Base-by-base conservation (phyloP, 2,113 vertebrate genomes). In the Psilopogon haemacephalus region DNA sequence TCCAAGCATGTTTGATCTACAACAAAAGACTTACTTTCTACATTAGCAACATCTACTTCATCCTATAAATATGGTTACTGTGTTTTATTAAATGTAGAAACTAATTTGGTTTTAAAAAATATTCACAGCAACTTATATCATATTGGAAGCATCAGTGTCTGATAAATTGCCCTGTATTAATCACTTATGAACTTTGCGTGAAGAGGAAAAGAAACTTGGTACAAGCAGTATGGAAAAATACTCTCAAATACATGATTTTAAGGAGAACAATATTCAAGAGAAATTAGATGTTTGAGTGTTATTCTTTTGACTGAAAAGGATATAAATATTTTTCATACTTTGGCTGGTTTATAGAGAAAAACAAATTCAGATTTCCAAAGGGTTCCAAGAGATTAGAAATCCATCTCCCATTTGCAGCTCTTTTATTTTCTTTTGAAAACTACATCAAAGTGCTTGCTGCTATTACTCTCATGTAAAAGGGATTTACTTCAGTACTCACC, bases 301-400 rank as follows among this genome's bases (percentile, higher is more conserved):
- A 13, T 82, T n/a, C 44, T n/a, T 82, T 84, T 88, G 46, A 71
- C 30, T 71, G 38, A 70, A 38, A 69, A 68, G 38, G 62, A 6
- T 68, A 72, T 60, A n/a, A 79, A 89, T 87, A 58, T 12, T 11
- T 28, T 79, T 82, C 37, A 23, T 55, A 11, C 46, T 9, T 78
- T 59, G 30, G 19, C 50, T 78, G 21, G 5, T 78, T 92, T 75
- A 54, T 40, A 59, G 46, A 79, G 63, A 75, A 84, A 84, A 89
- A 79, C 33, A 84, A 84, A 48, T n/a, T 82, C 16, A 37, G 62
- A 69, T 90, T 92, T 95, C 74, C 44, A 69, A 65, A 93, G 86
- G 59, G 88, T 93, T 81, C 62, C 4, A 18, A 42, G 38, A 86
- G n/a, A 84, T 81, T 85, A 71, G 44, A 54, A 58, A 24, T 64